Conservation (phyloP, 2,797 vertebrate genomes). For the Toxotes lorentzi region DNA sequence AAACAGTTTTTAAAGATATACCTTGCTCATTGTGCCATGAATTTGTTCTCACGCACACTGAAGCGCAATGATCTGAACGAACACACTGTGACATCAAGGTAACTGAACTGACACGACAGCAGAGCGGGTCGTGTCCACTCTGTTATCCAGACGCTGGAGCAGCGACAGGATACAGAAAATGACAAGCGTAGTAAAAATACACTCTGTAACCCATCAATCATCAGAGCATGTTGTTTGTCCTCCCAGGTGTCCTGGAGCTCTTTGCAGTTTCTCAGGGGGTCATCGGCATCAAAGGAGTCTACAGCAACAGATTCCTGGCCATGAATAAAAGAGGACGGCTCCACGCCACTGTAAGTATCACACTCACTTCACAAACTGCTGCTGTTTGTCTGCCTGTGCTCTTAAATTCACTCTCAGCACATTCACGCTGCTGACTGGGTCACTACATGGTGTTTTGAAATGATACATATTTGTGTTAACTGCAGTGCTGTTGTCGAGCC, state of each 20-base stretch:
- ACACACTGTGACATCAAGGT: background rate
- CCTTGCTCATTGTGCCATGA: no score
- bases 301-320: conserved; percentile 98
- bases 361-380: background rate
- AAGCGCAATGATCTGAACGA: background rate
- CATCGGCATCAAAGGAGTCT: conserved; percentile 97
- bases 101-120: background rate
- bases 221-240: conserved; percentile 43
- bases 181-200: conserved; percentile 26
- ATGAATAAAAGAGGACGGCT: conserved; percentile 99
- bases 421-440: no score
- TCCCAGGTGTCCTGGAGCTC: conserved; percentile 96
- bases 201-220: conserved; percentile 37
- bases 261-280: conserved; percentile 98
- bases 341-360: conserved; percentile 92
- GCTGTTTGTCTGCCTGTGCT: background rate
- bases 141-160: background rate
- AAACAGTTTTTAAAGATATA: no score
- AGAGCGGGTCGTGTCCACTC: background rate
- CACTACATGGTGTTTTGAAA: no score
- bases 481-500: background rate
- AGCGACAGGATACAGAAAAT: conserved; percentile 10
- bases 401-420: background rate
- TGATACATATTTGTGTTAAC: background rate
- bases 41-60: no score